Evolutionary conservation across 2,797 vertebrate genomes (phyloP).

Genomic region (Periophthalmus magnuspinnatus): DNA sequence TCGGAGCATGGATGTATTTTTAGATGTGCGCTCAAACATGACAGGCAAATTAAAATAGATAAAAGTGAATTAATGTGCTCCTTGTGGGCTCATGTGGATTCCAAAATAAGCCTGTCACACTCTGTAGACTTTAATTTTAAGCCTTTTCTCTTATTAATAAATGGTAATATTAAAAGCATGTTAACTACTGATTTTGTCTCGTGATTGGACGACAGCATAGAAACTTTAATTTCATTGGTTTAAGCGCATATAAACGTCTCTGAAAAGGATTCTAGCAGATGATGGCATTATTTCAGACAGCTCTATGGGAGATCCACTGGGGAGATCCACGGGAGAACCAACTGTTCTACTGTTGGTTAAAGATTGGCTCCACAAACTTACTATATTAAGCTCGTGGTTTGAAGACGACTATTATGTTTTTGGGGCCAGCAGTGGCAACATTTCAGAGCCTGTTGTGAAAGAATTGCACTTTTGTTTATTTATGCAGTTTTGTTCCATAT

Average conservation of each 20-base stretch:
- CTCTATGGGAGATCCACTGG: too few species aligned
- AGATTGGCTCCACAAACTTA: too few species aligned
- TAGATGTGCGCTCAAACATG: slow-evolving; percentile 6
- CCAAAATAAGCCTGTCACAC: slow-evolving; percentile 7
- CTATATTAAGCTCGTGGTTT: too few species aligned
- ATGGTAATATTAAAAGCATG: not conserved
- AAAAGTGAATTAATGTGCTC: slow-evolving; percentile 8
- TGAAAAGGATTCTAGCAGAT: not conserved
- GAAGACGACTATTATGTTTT: too few species aligned
- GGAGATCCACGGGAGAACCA: too few species aligned
- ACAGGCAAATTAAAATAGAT: slow-evolving; percentile 8
- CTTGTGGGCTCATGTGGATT: not conserved
- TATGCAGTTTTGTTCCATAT: too few species aligned
- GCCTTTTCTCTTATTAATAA: slow-evolving; percentile 7
- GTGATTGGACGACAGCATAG: not conserved
- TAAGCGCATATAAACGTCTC: not conserved
- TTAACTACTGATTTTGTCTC: not conserved
- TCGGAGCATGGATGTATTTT: not conserved
- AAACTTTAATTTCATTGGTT: not conserved
- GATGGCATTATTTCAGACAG: too few species aligned
- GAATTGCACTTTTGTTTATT: too few species aligned
- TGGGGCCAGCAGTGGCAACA: too few species aligned
- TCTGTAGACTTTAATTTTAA: slow-evolving; percentile 4
- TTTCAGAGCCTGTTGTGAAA: too few species aligned
- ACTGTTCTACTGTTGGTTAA: too few species aligned